Base-by-base conservation (phyloP, 2,797 vertebrate species). In the Ammospiza maritima region DNA sequence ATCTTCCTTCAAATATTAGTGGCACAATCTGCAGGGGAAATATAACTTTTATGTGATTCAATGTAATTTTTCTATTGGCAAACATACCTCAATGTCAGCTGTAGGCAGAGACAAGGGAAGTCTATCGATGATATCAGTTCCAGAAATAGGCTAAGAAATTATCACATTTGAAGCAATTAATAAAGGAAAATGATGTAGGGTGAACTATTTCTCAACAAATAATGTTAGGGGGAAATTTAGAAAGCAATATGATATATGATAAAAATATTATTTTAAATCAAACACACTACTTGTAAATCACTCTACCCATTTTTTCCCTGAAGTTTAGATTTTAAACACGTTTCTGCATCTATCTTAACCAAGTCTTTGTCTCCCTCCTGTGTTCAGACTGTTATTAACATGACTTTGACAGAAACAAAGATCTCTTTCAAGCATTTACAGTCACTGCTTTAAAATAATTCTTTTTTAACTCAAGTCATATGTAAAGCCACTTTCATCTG, bases 331-430 rank as follows among this genome's bases (percentile, higher is more conserved):
- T 93, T 70, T 64, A 26, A 82, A 40, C 54, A 36, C 5, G 0
- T 4, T 13, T 3, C 23, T 13, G 19, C 8, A 6, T 18, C 20
- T 29, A 30, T 44, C 8, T 26, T 97, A 96, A 66, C 42, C 65
- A 95, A 95, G 97, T 50, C 95, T 98, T 94, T 98, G 98, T 95
- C 97, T 97, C 98, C 98, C 98, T 97, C 98, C 81, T 93, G 97
- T 97, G 98, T 97, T 96, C 60, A 96, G 53, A 12, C 57, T 70
- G 93, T 38, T 89, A 29, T 89, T 82, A 94, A 94, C 90, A 75
- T 22, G 62, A 82, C 78, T 54, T 73, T 29, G 62, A 73, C 32
- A 57, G 54, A 91, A 67, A 2, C 18, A 4, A 79, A 92, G 42
- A 45, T 20, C 50, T 71, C 48, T 62, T 42, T 73, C 42, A 80